A percentile compares a stretch with the other conserved stretches of the same genome.
Conservation (phyloP, 1,140 invertebrate genomes). For the Eueides isabella region DNA sequence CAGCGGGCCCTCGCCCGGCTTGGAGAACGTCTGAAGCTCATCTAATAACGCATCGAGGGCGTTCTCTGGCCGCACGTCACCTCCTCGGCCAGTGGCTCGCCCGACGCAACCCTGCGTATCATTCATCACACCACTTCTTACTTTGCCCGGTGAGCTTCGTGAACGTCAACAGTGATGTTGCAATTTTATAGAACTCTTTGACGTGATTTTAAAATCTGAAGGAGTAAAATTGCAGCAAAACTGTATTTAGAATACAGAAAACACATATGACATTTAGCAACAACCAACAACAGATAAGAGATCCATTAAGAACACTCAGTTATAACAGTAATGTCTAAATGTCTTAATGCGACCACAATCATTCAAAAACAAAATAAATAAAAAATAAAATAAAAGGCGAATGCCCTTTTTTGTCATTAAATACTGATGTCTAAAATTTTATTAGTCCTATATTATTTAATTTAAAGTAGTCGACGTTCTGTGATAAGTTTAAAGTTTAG, state of each 20-base stretch:
- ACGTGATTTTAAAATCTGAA: neutral
- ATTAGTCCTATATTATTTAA: neutral
- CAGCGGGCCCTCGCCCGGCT: conserved; percentile 87
- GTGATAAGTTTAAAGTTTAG: neutral
- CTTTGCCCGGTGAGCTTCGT: conserved; percentile 51
- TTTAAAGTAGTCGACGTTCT: neutral
- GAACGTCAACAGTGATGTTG: conserved; percentile 59
- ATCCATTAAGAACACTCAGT: conserved; percentile 67
- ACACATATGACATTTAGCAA: conserved; percentile 65
- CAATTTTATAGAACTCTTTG: conserved; percentile 36
- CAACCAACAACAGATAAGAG: conserved; percentile 65
- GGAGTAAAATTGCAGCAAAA: conserved; percentile 49
- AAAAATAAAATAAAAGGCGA: conserved; percentile 70
- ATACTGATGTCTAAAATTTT: conserved; percentile 30
- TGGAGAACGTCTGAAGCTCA: conserved; percentile 93
- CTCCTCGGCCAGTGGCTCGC: conserved; percentile 85
- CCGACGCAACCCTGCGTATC: conserved; percentile 84
- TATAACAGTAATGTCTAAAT: conserved; percentile 69
- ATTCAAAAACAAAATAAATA: conserved; percentile 57
- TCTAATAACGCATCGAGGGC: conserved; percentile 97
- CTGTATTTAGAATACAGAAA: conserved; percentile 39
- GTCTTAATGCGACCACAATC: conserved; percentile 72
- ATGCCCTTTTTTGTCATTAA: conserved; percentile 59
- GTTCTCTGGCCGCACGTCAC: conserved; percentile 91
- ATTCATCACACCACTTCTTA: conserved; percentile 64